Base-by-base conservation (phyloP, 2,888 invertebrate genomes). In the Dryobota labecula region DNA sequence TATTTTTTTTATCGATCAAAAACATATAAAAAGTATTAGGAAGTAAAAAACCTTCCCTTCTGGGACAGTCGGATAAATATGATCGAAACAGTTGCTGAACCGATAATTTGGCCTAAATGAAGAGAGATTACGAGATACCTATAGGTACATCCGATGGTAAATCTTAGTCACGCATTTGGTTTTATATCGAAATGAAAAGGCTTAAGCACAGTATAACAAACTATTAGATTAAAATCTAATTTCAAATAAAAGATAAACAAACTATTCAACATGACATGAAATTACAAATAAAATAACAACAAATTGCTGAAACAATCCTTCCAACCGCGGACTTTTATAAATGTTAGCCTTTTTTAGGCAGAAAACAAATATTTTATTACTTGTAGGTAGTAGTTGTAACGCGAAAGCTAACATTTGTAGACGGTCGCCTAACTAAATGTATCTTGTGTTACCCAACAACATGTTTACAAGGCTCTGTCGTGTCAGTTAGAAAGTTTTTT, bases 351-450 rank as follows among this genome's bases (percentile, higher is more conserved):
- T 79, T 71, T 80, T 76, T 68, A 70, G 66, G n/a, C 67, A 76
- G 56, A 71, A 71, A 68, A 76, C 72, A 79, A 81, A 79, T 81
- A 77, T 82, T 79, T 79, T 82, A 72, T 67, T 71, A 53, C 63
- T 65, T 62, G 71, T 62, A 61, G 51, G 71, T 62, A 61, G 51
- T 60, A 60, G 66, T 80, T 67, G 76, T 78, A 68, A 68, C 57
- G 51, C 71, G 47, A 53, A 76, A 71, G 68, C 62, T 72, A 72
- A 77, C 82, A 77, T 77, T 77, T 82, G 78, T 66, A 68, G 67
- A 68, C 67, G 77, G 67, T 65, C 58, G 82, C 62, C 62, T 79
- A 72, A 58, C 78, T 72, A 65, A 76, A 81, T 79, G 54, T 81
- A 71, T 77, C 53, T 71, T 72, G 67, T 82, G 57, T 58, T 54